Conservation (phyloP, 2,888 invertebrate species). For the Noctuana brunneofusca region DNA sequence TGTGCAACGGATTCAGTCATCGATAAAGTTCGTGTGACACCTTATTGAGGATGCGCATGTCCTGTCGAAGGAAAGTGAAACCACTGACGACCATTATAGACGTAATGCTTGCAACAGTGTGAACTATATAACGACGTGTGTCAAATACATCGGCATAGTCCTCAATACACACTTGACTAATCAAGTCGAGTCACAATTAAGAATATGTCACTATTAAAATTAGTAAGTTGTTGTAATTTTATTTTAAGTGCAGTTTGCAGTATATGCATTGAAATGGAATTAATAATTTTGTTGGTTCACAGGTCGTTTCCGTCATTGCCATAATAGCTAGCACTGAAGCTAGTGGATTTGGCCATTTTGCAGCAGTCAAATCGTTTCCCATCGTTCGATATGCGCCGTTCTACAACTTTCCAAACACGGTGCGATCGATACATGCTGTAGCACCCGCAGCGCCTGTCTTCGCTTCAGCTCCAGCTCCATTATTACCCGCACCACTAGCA, state of each 20-base stretch:
- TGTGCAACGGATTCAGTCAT: conserved; percentile 63
- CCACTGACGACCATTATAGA: conserved; percentile 60
- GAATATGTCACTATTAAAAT: conserved; percentile 64
- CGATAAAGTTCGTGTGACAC: conserved; percentile 64
- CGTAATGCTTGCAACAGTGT: conserved; percentile 79
- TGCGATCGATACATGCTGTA: conserved; percentile 70
- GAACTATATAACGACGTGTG: conserved; percentile 78
- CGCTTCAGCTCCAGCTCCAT: conserved; percentile 48
- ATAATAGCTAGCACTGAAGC: conserved; percentile 71
- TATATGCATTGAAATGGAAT: conserved; percentile 42
- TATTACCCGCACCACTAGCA: conserved; percentile 45
- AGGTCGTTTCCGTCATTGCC: conserved; percentile 60
- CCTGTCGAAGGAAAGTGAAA: conserved; percentile 81
- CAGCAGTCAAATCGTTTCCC: conserved; percentile 64
- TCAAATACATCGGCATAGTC: conserved; percentile 68
- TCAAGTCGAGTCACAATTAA: conserved; percentile 59
- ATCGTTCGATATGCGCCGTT: conserved; percentile 75
- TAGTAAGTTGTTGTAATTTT: conserved; percentile 62
- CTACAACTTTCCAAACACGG: conserved; percentile 71
- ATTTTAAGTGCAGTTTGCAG: not conserved
- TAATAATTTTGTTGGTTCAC: conserved; percentile 65
- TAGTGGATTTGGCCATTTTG: conserved; percentile 70
- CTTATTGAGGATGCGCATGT: conserved; percentile 71
- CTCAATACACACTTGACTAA: conserved; percentile 63
- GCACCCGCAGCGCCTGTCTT: conserved; percentile 55